Conservation (phyloP, 2,113 vertebrate species). For the Camelus bactrianus region DNA sequence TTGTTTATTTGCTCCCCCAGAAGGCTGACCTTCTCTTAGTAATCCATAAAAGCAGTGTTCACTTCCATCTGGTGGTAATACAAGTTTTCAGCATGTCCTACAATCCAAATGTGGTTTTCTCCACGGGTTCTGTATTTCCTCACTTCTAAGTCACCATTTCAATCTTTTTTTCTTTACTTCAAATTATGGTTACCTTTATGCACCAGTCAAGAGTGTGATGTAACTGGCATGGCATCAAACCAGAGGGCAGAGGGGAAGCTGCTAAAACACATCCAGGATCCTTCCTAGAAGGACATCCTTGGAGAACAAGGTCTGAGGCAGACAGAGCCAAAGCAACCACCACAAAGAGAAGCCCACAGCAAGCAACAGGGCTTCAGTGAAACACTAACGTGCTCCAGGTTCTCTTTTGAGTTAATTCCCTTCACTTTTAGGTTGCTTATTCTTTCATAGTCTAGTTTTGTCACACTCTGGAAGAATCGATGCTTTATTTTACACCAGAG, state of each 20-base stretch:
- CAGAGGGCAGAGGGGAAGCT: neutral
- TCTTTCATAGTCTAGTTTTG: neutral
- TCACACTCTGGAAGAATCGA: neutral
- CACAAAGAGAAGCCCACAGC: neutral
- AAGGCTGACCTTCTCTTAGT: neutral
- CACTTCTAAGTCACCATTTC: neutral
- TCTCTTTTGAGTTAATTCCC: neutral
- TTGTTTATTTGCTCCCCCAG: neutral
- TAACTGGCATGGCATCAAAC: neutral
- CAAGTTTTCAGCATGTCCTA: neutral
- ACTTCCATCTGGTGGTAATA: neutral
- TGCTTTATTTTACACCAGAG: neutral
- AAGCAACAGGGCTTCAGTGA: accelerated
- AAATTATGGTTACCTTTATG: neutral
- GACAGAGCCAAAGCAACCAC: neutral
- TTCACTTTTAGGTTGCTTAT: neutral
- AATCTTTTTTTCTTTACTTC: neutral
- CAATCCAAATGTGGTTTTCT: neutral
- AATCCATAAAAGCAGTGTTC: neutral
- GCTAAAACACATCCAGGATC: neutral
- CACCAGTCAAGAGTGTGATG: neutral
- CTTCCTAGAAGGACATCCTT: neutral
- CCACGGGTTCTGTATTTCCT: neutral
- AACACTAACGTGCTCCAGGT: accelerated
- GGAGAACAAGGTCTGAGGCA: neutral